Percentiles rank a stretch among this genome's conserved stretches.
phyloP scores from a whole-genome alignment of 2,888 invertebrate species.

The Sicus ferrugineus region DNA sequence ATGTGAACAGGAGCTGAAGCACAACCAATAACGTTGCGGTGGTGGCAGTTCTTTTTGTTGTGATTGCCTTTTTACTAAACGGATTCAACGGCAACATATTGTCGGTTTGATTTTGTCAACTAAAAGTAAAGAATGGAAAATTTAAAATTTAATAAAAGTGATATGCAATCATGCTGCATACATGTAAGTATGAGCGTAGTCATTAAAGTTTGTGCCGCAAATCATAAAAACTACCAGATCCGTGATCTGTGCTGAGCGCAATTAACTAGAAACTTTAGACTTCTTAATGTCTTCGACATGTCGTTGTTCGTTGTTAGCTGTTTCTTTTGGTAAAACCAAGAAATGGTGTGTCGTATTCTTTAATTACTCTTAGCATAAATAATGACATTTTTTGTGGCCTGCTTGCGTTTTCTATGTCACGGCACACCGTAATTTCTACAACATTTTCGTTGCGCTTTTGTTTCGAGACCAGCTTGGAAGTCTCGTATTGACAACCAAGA shows the following conservation, averaged over 20 bases:
- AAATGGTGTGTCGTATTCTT: not conserved
- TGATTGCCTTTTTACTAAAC: constrained; percentile 23
- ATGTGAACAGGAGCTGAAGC: constrained; percentile 45
- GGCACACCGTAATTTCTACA: not conserved
- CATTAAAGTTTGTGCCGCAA: no score
- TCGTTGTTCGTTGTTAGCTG: not conserved
- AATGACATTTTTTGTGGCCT: constrained; percentile 18
- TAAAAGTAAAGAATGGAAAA: constrained; percentile 25
- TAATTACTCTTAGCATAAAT: constrained; percentile 34
- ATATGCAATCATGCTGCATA: no score
- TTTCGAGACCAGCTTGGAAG: no score
- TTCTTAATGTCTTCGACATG: not conserved
- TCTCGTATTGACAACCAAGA: no score
- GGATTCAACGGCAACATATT: constrained; percentile 36
- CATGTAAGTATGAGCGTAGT: no score
- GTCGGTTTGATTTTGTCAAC: constrained; percentile 25
- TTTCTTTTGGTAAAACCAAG: not conserved
- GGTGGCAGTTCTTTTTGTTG: constrained; percentile 23
- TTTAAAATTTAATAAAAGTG: not conserved
- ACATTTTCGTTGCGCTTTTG: not conserved
- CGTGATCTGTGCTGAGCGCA: not conserved
- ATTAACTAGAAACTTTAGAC: not conserved
- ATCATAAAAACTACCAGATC: no score
- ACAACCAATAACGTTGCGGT: constrained; percentile 41
- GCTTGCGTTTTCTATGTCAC: constrained; percentile 19